Evolutionary conservation across 2,113 vertebrate genomes (phyloP).

Genomic region (Todiramphus saurophagus): DNA sequence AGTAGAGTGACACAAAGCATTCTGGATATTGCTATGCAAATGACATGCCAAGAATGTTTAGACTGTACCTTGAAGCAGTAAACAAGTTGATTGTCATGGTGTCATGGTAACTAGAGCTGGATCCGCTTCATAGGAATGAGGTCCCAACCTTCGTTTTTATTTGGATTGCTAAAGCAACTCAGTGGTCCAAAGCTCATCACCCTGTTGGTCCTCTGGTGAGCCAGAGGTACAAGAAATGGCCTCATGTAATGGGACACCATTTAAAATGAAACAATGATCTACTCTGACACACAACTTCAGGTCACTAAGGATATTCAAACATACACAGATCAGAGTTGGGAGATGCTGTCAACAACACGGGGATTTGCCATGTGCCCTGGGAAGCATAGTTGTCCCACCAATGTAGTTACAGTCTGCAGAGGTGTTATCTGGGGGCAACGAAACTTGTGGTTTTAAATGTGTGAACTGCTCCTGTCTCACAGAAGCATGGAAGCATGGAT

Average conservation of each 20-base stretch:
- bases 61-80: constrained; percentile 73
- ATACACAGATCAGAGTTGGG: background rate
- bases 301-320: background rate
- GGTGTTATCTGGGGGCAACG: background rate
- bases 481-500: background rate
- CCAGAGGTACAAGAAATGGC: background rate
- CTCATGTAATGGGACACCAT: background rate
- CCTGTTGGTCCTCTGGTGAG: background rate
- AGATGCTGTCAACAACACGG: background rate
- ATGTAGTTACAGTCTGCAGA: background rate
- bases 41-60: constrained; percentile 72
- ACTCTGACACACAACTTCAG: background rate
- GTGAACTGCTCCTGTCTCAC: background rate
- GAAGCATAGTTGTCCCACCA: background rate
- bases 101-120: constrained; percentile 75
- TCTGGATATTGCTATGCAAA: constrained; percentile 81
- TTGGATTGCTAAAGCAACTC: constrained; percentile 54
- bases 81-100: constrained; percentile 79
- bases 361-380: background rate
- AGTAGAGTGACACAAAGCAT: constrained; percentile 71
- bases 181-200: constrained; percentile 46
- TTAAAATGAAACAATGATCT: background rate
- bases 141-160: constrained; percentile 69
- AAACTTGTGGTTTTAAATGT: background rate
- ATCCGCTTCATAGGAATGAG: constrained; percentile 44